Evolutionary conservation across 2,113 vertebrate species (phyloP), one percentile per base, ranked within the genome.

Genomic region (Bostrychus sinensis): DNA sequence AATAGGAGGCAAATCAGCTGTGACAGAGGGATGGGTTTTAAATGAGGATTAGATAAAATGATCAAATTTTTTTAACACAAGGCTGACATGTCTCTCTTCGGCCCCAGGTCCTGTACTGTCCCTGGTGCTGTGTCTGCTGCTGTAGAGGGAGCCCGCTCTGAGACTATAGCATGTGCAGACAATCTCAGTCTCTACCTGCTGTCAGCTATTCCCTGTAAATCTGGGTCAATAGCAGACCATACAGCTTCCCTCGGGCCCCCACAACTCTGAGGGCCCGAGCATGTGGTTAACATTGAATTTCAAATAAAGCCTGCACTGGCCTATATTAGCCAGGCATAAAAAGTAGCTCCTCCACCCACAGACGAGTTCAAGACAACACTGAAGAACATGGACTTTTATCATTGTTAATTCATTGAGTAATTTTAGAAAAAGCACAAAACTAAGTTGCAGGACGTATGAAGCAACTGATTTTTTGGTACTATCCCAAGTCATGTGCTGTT

Each of bases 141-240:
- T 65, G 51, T 63, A 36, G 8, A 13, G 54, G 53, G 62, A 68
- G 39, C 10, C 25, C 2, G 54, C 55, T 56, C 48, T 73, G 70
- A 80, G 77, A 81, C 71, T 75, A 85, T 81, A 74, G 56, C 72
- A 62, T 70, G 82, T 83, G 79, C 73, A 77, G 71, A 82, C 67
- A 50, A 67, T 46, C 70, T 3, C 75, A 72, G 70, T 87, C 78
- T 75, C 78, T 75, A 75, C 83, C 42, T 43, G 36, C 55, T 63
- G 17, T 76, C 37, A 81, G 84, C 60, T 77, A 36, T 86, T 86
- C 65, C 77, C 71, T 74, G 82, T 76, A 55, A 84, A 91, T 86
- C 84, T 87, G 86, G 86, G 86, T 90, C 90, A 90, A 86, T 82
- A 83, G 83, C 81, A 81, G 82, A 82, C 76, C 39, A 74, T 72